Evolutionary conservation across 1,140 invertebrate species (phyloP).

Genomic region (Plutomurus gul): DNA sequence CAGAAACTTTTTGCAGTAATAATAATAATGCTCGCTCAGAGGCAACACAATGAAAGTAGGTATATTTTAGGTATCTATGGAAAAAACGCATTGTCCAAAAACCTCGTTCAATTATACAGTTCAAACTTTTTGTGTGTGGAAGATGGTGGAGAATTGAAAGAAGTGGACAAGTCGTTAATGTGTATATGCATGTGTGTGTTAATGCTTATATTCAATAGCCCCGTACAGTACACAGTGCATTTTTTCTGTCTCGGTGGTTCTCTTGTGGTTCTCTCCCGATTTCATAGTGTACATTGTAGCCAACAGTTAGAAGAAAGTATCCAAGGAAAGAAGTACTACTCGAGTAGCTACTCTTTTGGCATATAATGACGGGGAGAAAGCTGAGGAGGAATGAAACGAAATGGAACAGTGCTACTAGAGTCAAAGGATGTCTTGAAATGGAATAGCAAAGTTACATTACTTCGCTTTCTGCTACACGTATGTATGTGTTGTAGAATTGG

Average conservation of each 20-base stretch:
- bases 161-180: too few species aligned
- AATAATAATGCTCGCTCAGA: too few species aligned
- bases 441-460: neutral
- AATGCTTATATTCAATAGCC: too few species aligned
- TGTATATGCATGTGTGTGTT: too few species aligned
- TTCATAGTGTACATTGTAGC: constrained; percentile 7
- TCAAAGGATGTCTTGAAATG: constrained; percentile 23
- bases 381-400: neutral
- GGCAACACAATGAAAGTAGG: too few species aligned
- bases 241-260: neutral
- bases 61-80: too few species aligned
- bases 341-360: neutral
- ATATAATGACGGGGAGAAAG: neutral
- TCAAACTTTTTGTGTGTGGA: too few species aligned
- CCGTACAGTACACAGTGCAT: too few species aligned
- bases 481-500: neutral
- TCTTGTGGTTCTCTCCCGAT: constrained; percentile 1
- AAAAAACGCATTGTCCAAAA: too few species aligned
- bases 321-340: neutral
- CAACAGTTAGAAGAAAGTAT: neutral
- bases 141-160: too few species aligned
- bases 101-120: too few species aligned
- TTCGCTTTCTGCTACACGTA: neutral
- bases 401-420: neutral
- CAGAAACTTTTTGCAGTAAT: too few species aligned